phyloP scores from a whole-genome alignment of 2,888 invertebrate genomes.

The Drosophila atroscutellata region DNA sequence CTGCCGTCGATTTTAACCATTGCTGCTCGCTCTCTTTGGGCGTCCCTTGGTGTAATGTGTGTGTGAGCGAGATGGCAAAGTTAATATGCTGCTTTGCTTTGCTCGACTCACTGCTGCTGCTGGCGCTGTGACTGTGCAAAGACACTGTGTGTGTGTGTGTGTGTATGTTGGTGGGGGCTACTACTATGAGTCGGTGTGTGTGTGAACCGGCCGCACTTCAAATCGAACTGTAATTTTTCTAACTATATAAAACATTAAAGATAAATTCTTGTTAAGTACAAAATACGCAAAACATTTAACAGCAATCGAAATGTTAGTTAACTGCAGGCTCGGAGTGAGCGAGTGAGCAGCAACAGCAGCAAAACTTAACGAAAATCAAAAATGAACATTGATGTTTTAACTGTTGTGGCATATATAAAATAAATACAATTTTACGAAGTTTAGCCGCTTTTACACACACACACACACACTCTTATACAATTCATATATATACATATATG shows the following conservation, averaged over 20 bases:
- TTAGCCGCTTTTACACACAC: slow-evolving; percentile 41
- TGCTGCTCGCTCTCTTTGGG: slow-evolving; percentile 34
- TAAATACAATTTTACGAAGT: slow-evolving; percentile 51
- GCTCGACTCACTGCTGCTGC: neutral
- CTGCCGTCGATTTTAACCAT: slow-evolving; percentile 47
- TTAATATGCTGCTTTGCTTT: slow-evolving; percentile 21
- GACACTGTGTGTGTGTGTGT: slow-evolving; percentile 24
- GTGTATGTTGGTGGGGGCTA: slow-evolving; percentile 60
- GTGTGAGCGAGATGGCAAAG: slow-evolving; percentile 58
- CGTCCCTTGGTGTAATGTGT: slow-evolving; percentile 44
- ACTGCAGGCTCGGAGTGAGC: slow-evolving; percentile 18
- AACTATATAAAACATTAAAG: slow-evolving; percentile 14
- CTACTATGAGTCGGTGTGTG: slow-evolving; percentile 42
- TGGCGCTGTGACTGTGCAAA: slow-evolving; percentile 36
- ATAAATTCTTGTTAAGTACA: slow-evolving; percentile 21
- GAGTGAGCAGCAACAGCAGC: slow-evolving; percentile 26
- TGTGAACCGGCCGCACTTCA: slow-evolving; percentile 65
- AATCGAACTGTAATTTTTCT: slow-evolving; percentile 49
- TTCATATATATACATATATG: slow-evolving; percentile 13
- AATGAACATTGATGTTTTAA: neutral
- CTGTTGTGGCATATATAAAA: slow-evolving; percentile 25
- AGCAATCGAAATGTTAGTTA: neutral
- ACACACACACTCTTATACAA: slow-evolving; percentile 12
- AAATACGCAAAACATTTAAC: neutral
- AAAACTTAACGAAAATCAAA: slow-evolving; percentile 25